phyloP scores from a whole-genome alignment of 2,888 invertebrate genomes.

The Tubulanus polymorphus region DNA sequence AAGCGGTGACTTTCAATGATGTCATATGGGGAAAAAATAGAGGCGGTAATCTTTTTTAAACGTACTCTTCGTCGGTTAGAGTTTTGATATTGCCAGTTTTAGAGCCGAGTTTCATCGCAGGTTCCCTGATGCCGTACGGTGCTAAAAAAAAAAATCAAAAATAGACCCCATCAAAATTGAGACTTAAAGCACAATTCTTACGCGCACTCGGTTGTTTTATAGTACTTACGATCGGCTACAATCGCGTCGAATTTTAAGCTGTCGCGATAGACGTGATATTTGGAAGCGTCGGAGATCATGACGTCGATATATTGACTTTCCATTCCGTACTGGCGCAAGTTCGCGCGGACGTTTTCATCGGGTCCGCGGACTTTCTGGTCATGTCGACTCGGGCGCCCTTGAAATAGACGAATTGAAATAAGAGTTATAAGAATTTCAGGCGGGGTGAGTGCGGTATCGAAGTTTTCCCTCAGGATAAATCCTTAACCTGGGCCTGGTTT shows the following conservation, averaged over 20 bases:
- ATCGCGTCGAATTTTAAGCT: conserved; percentile 78
- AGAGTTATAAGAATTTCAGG: no score
- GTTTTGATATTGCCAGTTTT: conserved; percentile 68
- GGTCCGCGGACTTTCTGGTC: conserved; percentile 57
- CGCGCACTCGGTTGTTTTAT: no score
- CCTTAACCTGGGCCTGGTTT: no score
- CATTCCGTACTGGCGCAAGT: conserved; percentile 83
- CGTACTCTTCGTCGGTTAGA: conserved; percentile 21
- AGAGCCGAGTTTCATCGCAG: conserved; percentile 82
- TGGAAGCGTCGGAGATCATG: conserved; percentile 85
- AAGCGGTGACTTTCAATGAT: no score
- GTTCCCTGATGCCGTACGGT: conserved; percentile 95
- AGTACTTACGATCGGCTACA: conserved; percentile 74
- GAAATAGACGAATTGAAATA: no score
- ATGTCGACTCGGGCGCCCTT: conserved; percentile 54
- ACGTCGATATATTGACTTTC: conserved; percentile 77
- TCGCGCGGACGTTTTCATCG: conserved; percentile 83
- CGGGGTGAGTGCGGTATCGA: no score
- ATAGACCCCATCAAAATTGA: no score
- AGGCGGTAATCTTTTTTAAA: conserved; percentile 1
- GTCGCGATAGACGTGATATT: conserved; percentile 74
- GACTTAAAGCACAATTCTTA: no score
- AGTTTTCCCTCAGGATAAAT: no score
- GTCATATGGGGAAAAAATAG: no score
- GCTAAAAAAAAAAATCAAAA: conserved; percentile 66